phyloP scores from a whole-genome alignment of 2,888 invertebrate genomes.

The Criorhina ranunculi region DNA sequence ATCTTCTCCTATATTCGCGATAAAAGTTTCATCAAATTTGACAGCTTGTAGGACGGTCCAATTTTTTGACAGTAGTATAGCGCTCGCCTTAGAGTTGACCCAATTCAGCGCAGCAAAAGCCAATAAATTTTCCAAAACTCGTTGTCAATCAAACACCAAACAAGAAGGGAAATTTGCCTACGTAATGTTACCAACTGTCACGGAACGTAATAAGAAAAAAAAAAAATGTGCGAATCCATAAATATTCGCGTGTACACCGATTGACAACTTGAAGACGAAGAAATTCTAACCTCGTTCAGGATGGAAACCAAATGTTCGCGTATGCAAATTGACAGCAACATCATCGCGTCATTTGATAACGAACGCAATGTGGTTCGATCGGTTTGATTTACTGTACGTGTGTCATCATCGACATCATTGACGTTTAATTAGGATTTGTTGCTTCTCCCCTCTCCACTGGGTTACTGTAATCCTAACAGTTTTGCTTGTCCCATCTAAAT shows the following conservation, averaged over 20 bases:
- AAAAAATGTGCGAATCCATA: slow-evolving; percentile 35
- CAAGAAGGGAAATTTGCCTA: slow-evolving; percentile 54
- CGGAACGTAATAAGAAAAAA: slow-evolving; percentile 36
- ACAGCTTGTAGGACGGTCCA: too few relatives aligned
- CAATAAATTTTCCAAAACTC: slow-evolving; percentile 63
- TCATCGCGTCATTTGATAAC: slow-evolving; percentile 37
- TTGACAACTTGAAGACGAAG: slow-evolving; percentile 55
- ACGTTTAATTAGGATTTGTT: slow-evolving; percentile 53
- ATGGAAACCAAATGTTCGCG: slow-evolving; percentile 47
- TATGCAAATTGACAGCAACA: slow-evolving; percentile 71
- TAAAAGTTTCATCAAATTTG: too few relatives aligned
- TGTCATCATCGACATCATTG: slow-evolving; percentile 24
- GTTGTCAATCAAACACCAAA: slow-evolving; percentile 60
- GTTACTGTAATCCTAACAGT: slow-evolving; percentile 58
- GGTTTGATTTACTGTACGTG: slow-evolving; percentile 32
- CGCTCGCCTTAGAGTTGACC: slow-evolving; percentile 10
- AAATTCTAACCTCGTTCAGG: slow-evolving; percentile 45
- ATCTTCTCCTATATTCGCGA: too few relatives aligned
- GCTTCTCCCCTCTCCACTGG: slow-evolving; percentile 22
- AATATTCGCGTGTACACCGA: slow-evolving; percentile 49
- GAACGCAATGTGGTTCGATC: slow-evolving; percentile 42
- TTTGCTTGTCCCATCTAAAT: slow-evolving; percentile 41
- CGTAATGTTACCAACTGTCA: slow-evolving; percentile 58
- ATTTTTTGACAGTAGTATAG: background rate
- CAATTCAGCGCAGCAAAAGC: slow-evolving; percentile 36